Evolutionary conservation across 2,797 vertebrate genomes (phyloP).

Genomic region (Sitta carolinensis): DNA sequence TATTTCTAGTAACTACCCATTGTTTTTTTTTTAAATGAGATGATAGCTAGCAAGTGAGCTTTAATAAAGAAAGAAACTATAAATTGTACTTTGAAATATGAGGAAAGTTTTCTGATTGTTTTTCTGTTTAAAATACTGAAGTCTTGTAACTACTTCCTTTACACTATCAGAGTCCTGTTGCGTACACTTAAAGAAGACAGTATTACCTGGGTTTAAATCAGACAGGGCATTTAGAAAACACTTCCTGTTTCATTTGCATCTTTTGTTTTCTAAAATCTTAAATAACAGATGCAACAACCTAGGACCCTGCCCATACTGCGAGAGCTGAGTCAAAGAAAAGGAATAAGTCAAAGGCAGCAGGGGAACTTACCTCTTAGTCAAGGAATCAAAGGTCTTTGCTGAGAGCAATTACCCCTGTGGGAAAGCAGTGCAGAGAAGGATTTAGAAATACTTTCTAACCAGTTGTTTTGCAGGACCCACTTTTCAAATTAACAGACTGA

Average conservation of each 20-base stretch:
- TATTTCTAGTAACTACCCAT: neutral
- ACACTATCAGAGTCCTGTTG: neutral
- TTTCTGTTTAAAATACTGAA: neutral
- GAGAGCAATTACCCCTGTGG: neutral
- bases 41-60: neutral
- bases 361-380: neutral
- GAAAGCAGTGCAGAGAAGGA: slow-evolving; percentile 11
- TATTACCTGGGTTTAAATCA: neutral
- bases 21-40: fast-evolving
- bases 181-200: neutral
- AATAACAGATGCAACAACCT: neutral
- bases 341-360: neutral
- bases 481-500: neutral
- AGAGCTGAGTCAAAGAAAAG: neutral
- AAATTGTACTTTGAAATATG: neutral
- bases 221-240: neutral
- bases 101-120: neutral
- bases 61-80: neutral
- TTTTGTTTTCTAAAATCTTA: neutral
- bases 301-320: neutral
- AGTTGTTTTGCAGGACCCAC: neutral
- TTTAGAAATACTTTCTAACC: neutral
- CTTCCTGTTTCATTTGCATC: neutral
- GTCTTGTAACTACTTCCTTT: neutral
- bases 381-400: neutral